Percentiles rank a stretch among this genome's conserved stretches.
These are phyloP conservation scores for Anolis sagrei DNA, from an alignment of 2,113 vertebrate species.

Conservation along the genomic window DNA sequence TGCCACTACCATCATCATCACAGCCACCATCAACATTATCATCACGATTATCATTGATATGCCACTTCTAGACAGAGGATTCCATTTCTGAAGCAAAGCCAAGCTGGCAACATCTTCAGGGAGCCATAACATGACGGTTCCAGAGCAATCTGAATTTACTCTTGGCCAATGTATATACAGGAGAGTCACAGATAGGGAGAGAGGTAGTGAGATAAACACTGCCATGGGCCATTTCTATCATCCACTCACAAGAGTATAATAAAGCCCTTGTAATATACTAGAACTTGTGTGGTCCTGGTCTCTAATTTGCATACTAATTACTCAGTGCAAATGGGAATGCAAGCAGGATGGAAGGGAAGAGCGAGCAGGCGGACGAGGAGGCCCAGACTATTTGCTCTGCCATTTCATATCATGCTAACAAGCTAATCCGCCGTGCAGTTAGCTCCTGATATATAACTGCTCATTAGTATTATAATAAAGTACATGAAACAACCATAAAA, in stretches of 20 bases:
- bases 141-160: conserved; percentile 72
- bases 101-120: conserved; percentile 74
- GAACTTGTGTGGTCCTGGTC: conserved; percentile 96
- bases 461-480: conserved; percentile 98
- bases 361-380: conserved; percentile 74
- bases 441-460: conserved; percentile 93
- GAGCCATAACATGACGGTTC: conserved; percentile 66
- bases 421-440: conserved; percentile 91
- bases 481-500: conserved; percentile 98
- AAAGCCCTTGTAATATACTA: conserved; percentile 99
- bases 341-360: conserved; percentile 72
- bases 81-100: conserved; percentile 64
- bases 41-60: conserved; percentile 74
- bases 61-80: conserved; percentile 68
- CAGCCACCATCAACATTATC: conserved; percentile 66
- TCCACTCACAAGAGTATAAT: conserved; percentile 94
- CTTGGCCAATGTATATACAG: conserved; percentile 66
- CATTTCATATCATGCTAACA: conserved; percentile 93
- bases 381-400: conserved; percentile 87
- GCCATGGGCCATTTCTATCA: conserved; percentile 87
- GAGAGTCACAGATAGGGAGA: conserved; percentile 53
- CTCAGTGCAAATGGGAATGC: conserved; percentile 94
- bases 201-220: conserved; percentile 86
- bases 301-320: conserved; percentile 99
- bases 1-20: conserved; percentile 29